phyloP scores from a whole-genome alignment of 2,113 vertebrate genomes.

The Sylvicapra grimmia region DNA sequence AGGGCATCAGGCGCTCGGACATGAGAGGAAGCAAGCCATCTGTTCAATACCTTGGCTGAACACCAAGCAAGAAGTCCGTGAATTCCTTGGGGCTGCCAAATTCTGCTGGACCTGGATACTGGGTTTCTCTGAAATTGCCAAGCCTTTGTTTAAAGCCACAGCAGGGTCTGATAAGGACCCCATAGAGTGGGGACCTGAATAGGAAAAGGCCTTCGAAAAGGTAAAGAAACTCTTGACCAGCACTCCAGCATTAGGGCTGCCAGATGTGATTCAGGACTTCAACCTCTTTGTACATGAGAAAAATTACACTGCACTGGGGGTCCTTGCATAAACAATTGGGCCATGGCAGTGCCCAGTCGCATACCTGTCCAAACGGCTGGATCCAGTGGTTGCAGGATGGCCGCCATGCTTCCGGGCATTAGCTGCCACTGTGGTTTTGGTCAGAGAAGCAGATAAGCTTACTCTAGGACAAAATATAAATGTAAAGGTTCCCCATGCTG shows the following conservation, averaged over 20 bases:
- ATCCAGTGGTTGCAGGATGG: background rate
- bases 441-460: background rate
- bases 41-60: background rate
- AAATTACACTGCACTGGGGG: background rate
- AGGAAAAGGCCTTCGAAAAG: background rate
- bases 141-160: background rate
- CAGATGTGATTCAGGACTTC: background rate
- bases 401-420: rapidly evolving
- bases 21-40: background rate
- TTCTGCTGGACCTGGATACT: background rate
- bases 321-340: background rate
- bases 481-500: background rate
- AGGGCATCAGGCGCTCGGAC: background rate
- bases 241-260: background rate
- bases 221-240: background rate
- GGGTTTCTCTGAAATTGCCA: background rate
- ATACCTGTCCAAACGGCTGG: background rate
- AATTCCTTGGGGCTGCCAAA: background rate
- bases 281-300: background rate
- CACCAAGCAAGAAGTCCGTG: background rate
- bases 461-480: background rate
- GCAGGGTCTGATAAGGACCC: background rate
- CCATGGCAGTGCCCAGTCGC: background rate
- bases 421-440: background rate
- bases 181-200: background rate